Evolutionary conservation across 2,113 vertebrate genomes (phyloP), one percentile per base, ranked within the genome.

Genomic region (Strigops habroptila): DNA sequence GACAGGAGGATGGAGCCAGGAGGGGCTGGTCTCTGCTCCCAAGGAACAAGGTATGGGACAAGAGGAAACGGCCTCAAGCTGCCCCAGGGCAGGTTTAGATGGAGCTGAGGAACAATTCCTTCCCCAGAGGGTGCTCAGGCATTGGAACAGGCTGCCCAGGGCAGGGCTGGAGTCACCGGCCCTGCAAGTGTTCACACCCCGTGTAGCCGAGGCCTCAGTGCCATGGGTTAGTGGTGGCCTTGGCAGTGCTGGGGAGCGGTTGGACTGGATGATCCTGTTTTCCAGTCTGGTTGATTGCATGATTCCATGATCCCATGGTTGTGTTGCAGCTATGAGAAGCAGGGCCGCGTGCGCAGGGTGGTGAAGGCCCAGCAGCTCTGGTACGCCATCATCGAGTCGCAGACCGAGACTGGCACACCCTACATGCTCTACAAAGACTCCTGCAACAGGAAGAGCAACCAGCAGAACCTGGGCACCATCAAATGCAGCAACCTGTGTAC

Each of bases 361-460:
- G 98, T 99, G 88, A 99, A 99, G 97, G 99, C 99, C 39, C 99
- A 99, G 96, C 99, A 99, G 97, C 95, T 99, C 85, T 99, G 99
- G 99, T 98, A 99, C 2, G 98, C 99, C 35, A 97, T 99, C 97
- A 99, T 99, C 4, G 99, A 99, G 90, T 99, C 99, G 0, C 99
- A 99, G 98, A 99, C 99, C 0, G 99, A 99, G 98, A 99, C 99
- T 0, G 99, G 99, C 4, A 99, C 99, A 0, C 99, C 99, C 0
- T 99, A 99, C 97, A 99, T 99, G 99, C 97, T 99, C 17, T 99
- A 99, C 97, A 99, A 99, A 90, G 99, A 99, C 44, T 98, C 99
- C 46, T 99, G 99, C 97, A 99, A 99, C 57, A 94, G 99, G 77
- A 99, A 99, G 96, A 99, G 99, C 97, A 99, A 99, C 93, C 99